Evolutionary conservation across 2,113 vertebrate genomes (phyloP), one percentile per base, ranked within the genome.

Genomic region (Lampris incognitus): DNA sequence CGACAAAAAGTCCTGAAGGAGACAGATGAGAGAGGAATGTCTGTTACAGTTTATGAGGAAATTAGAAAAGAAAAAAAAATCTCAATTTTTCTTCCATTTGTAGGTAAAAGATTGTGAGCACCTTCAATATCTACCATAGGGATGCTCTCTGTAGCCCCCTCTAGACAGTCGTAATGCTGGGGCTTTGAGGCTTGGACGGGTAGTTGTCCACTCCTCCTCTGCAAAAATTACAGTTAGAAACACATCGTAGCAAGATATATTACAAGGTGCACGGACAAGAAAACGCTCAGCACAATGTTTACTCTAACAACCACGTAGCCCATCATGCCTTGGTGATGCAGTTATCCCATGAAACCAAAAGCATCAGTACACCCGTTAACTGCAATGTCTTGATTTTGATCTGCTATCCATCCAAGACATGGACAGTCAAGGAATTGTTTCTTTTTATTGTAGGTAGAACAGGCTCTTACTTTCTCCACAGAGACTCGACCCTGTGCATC

Each of bases 111-210:
- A 89, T 93, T 92, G 94, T 91, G 87, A 95, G 92, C 95, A 96
- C 95, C 97, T 98, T 99, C 96, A 99, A 96, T 98, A 99, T 99
- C 98, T 98, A 97, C 97, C 97, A 95, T 99, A 99, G 87, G 98
- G 98, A 91, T 99, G 97, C 90, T 99, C 97, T 94, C 98, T 97
- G 96, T 96, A 98, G 91, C 94, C 96, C 92, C 96, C 96, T 96
- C 97, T 93, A 90, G 95, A 94, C 93, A 97, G 94, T 93, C 97
- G 96, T 88, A 96, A 90, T 59, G 95, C 91, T 24, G 96, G 96
- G 81, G 97, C 97, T 95, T 99, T 99, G 92, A 97, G 93, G 87
- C 93, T 95, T 83, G 96, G 94, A 87, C 96, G 96, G 72, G 94
- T 89, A 11, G 93, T 91, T 56, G 92, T 90, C 97, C 97, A 99